Evolutionary conservation across 2,113 vertebrate species (phyloP).

Genomic region (Cepphus grylle): DNA sequence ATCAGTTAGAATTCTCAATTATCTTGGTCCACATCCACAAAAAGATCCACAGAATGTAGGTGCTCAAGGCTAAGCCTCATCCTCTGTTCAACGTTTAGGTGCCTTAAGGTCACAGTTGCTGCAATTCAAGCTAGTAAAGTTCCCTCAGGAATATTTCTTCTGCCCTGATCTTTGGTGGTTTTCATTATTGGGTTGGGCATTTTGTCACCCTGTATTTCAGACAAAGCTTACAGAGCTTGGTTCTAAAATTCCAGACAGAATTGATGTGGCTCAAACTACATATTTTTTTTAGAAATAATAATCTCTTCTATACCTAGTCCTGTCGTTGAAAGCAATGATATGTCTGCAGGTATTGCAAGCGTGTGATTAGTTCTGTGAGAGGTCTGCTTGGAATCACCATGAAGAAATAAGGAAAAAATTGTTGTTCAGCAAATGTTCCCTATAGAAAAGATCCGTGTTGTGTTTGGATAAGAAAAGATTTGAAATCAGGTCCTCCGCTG

Average conservation of each 20-base stretch:
- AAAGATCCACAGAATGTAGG: not conserved
- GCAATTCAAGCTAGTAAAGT: not conserved
- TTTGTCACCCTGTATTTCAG: not conserved
- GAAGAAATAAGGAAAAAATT: not conserved
- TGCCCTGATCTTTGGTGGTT: not conserved
- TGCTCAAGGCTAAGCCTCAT: not conserved
- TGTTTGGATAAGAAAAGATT: not conserved
- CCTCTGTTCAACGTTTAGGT: not conserved
- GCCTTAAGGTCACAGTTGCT: not conserved
- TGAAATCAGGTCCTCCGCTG: not conserved
- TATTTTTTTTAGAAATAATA: not conserved
- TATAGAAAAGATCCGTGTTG: not conserved
- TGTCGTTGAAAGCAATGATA: not conserved
- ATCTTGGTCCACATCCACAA: not conserved
- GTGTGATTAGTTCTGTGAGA: not conserved
- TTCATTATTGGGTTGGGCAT: not conserved
- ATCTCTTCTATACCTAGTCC: not conserved
- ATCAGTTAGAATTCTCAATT: slow-evolving; percentile 31
- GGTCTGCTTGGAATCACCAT: not conserved
- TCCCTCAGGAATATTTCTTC: not conserved
- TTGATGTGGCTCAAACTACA: not conserved
- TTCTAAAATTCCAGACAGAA: not conserved
- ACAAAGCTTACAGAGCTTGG: not conserved
- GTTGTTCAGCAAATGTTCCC: not conserved
- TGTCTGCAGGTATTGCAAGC: not conserved